A percentile compares a stretch with the other conserved stretches of the same genome.
Conservation (phyloP, 1,140 invertebrate species). For the Scaptomyza montana region DNA sequence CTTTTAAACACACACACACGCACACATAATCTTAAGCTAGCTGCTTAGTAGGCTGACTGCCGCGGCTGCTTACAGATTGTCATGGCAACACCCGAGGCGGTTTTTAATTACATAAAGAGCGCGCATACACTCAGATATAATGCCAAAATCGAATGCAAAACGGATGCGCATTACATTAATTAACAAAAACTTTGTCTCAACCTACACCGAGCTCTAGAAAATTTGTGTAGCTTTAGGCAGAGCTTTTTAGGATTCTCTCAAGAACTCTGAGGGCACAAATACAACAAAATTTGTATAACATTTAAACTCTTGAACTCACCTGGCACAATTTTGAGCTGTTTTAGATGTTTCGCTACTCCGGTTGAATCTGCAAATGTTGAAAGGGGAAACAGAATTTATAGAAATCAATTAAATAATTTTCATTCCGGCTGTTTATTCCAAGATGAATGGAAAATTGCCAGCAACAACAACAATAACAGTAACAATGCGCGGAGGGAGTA, state of each 20-base stretch:
- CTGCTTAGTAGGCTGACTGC: neutral
- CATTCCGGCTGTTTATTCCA: slow-evolving; percentile 33
- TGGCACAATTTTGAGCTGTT: neutral
- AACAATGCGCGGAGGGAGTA: slow-evolving; percentile 1
- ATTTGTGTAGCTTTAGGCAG: slow-evolving; percentile 1
- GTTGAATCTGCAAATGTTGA: neutral
- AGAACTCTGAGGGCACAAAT: too few species aligned
- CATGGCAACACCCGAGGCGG: slow-evolving; percentile 17
- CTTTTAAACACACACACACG: too few species aligned
- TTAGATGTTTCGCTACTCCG: neutral
- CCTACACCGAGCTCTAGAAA: slow-evolving; percentile 16
- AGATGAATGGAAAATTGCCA: slow-evolving; percentile 36
- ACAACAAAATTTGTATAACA: too few species aligned
- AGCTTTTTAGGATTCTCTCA: neutral
- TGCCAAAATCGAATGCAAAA: slow-evolving; percentile 34
- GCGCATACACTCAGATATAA: slow-evolving; percentile 7
- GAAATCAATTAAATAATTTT: slow-evolving; percentile 46
- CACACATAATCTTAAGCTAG: too few species aligned
- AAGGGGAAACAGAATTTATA: slow-evolving; percentile 14
- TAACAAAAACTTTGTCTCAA: slow-evolving; percentile 20
- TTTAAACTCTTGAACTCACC: slow-evolving; percentile 16
- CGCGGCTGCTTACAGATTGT: slow-evolving; percentile 1
- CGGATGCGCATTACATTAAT: slow-evolving; percentile 42
- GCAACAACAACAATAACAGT: slow-evolving; percentile 2
- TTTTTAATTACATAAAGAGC: slow-evolving; percentile 59